Conservation (phyloP, 2,888 invertebrate genomes). For the Altica lythri region DNA sequence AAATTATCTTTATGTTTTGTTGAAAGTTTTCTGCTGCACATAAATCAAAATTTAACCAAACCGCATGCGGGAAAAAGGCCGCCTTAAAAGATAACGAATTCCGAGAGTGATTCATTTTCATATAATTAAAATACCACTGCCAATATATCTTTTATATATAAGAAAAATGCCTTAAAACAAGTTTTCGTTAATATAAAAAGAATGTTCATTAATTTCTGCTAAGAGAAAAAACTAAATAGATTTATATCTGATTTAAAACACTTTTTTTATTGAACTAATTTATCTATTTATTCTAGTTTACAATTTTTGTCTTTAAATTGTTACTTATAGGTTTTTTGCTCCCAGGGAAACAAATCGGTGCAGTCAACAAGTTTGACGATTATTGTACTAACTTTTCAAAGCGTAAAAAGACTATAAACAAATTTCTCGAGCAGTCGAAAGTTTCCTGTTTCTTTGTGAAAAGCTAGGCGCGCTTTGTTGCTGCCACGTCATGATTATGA, state of each 20-base stretch:
- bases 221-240: too few relatives aligned
- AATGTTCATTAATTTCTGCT: too few relatives aligned
- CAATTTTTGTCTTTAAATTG: too few relatives aligned
- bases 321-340: too few relatives aligned
- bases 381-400: constrained; percentile 1
- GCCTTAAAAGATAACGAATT: constrained; percentile 39
- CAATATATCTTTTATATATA: constrained; percentile 28
- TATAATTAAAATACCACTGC: constrained; percentile 44
- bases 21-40: constrained; percentile 33
- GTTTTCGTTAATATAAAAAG: constrained; percentile 18
- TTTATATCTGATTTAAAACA: too few relatives aligned
- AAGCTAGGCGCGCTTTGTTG: constrained; percentile 4
- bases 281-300: too few relatives aligned
- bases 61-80: constrained; percentile 28
- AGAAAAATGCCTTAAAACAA: constrained; percentile 29
- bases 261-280: too few relatives aligned
- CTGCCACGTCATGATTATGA: constrained; percentile 47
- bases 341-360: not conserved
- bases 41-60: constrained; percentile 41
- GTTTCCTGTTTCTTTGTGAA: not conserved
- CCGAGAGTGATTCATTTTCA: constrained; percentile 45
- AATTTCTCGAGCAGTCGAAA: constrained; percentile 5
- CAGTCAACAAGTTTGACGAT: constrained; percentile 4
- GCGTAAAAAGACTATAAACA: constrained; percentile 13
- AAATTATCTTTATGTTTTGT: constrained; percentile 39